Evolutionary conservation across 2,113 vertebrate genomes (phyloP).

Genomic region (Nerophis ophidion): DNA sequence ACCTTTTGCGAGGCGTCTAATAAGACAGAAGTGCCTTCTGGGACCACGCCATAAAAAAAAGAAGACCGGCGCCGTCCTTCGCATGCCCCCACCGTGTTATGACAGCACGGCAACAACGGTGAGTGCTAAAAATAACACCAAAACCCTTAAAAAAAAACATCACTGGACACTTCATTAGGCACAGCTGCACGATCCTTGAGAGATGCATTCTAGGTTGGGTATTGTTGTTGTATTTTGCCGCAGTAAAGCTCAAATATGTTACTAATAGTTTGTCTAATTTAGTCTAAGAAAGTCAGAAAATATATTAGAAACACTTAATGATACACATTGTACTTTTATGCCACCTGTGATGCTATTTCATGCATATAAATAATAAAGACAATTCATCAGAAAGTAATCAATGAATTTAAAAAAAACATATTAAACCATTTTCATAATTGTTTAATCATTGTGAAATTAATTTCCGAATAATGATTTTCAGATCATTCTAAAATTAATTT

Average conservation of each 20-base stretch:
- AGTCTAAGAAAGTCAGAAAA: no score
- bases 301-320: no score
- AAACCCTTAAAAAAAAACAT: background rate
- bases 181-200: background rate
- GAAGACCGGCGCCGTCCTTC: background rate
- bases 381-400: no score
- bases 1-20: slow-evolving; percentile 8
- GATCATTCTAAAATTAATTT: no score
- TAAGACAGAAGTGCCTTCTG: slow-evolving; percentile 2
- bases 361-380: no score
- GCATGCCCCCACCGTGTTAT: background rate
- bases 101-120: background rate
- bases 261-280: no score
- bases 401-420: no score
- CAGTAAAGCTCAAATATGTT: background rate
- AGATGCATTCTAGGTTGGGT: background rate
- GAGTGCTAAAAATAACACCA: background rate
- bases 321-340: no score
- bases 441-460: no score
- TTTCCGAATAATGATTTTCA: no score
- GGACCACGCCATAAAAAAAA: background rate
- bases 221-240: background rate
- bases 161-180: background rate
- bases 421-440: no score
- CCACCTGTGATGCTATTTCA: no score